Base-by-base conservation (phyloP, 2,113 vertebrate genomes). In the Scomber japonicus region DNA sequence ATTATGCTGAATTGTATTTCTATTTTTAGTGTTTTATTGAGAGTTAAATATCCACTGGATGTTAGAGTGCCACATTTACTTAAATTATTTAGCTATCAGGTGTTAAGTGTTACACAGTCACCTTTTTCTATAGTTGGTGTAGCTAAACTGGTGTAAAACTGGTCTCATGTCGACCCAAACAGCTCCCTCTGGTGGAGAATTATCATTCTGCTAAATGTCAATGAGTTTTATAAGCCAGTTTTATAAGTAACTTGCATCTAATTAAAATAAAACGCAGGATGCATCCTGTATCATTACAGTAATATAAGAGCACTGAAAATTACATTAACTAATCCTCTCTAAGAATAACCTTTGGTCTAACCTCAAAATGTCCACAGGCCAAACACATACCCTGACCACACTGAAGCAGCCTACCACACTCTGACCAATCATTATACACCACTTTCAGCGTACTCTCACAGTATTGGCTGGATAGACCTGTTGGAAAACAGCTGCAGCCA, bases 281-380 rank as follows among this genome's bases (percentile, higher is more conserved):
- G 10, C 19, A 35, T 75, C 82, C 87, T 67, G 75, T 83, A 63
- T 86, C 73, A 90, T 86, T 89, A 86, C 56, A 11, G 64, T 86
- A 70, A 84, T 89, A 81, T 84, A 81, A 85, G 81, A 87, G 85
- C 63, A 60, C 61, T 71, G 50, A 59, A 68, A 73, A 81, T 45
- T 75, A 68, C 85, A 92, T 91, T 90, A 90, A 88, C 77, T 87
- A 82, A 92, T 91, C 86, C 71, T 3, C 64, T 74, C 90, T 91
- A 81, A 88, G 90, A 87, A 89, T 91, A 90, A 82, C 64, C 70
- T 62, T 72, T 44, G 67, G 81, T 70, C 70, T 84, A 80, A 85
- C 82, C 84, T 91, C 85, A 45, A 75, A 88, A 65, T 89, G 88
- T 84, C 88, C 91, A 79, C 88, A 86, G 75, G 71, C 78, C 84